A percentile compares a stretch with the other conserved stretches of the same genome.
phyloP scores from a whole-genome alignment of 2,113 vertebrate genomes.

The Austrofundulus limnaeus region DNA sequence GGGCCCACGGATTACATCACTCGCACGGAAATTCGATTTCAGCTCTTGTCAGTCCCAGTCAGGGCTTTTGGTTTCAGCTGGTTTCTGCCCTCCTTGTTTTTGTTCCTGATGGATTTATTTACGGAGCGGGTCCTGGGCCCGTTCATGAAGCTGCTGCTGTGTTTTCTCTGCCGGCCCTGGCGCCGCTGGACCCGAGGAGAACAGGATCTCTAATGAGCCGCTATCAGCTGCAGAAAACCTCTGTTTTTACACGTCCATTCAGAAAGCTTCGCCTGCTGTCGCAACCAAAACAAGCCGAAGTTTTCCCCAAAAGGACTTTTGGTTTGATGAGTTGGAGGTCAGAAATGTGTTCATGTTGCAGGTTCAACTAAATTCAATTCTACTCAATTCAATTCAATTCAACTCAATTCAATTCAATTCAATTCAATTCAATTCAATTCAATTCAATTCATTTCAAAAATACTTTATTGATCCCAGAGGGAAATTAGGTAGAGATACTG shows the following conservation, averaged over 20 bases:
- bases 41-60: constrained; percentile 52
- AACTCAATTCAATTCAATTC: too few relatives aligned
- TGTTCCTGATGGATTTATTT: constrained; percentile 24
- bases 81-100: constrained; percentile 37
- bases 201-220: constrained; percentile 47
- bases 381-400: too few relatives aligned
- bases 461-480: too few relatives aligned
- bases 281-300: constrained; percentile 50
- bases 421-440: too few relatives aligned
- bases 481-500: too few relatives aligned
- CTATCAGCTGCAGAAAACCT: constrained; percentile 55
- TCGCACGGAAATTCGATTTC: constrained; percentile 71
- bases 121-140: constrained; percentile 19
- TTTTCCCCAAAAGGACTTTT: constrained; percentile 20
- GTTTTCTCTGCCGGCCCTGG: constrained; percentile 22
- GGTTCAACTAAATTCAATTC: too few relatives aligned
- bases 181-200: constrained; percentile 33
- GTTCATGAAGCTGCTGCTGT: constrained; percentile 38
- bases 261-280: constrained; percentile 66
- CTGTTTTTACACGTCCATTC: constrained; percentile 72
- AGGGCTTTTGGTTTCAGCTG: background rate
- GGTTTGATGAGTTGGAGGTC: constrained; percentile 28
- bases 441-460: too few relatives aligned
- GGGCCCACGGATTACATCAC: constrained; percentile 72
- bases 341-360: background rate